These are phyloP conservation scores for Calephelis virginiensis DNA, from an alignment of 1,140 invertebrate genomes.

Conservation along the genomic window DNA sequence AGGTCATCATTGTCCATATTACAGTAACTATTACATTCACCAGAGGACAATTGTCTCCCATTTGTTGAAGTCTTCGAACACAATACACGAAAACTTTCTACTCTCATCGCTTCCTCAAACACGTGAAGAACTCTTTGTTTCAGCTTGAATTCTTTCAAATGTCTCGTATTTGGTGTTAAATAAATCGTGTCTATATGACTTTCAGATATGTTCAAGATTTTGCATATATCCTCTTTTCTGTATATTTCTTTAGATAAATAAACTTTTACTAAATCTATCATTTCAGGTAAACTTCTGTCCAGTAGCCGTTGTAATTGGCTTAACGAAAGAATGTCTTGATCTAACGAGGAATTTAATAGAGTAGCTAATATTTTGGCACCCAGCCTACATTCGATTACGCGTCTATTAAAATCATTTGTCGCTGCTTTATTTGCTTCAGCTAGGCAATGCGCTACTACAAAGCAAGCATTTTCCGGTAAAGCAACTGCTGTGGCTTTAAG, in stretches of 20 bases:
- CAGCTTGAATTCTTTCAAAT: slow-evolving; percentile 88
- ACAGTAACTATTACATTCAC: slow-evolving; percentile 74
- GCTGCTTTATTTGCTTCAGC: slow-evolving; percentile 96
- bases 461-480: slow-evolving; percentile 89
- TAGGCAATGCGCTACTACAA: slow-evolving; percentile 96
- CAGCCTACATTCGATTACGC: slow-evolving; percentile 96
- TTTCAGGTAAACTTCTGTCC: slow-evolving; percentile 82
- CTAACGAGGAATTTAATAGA: slow-evolving; percentile 58
- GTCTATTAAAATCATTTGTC: slow-evolving; percentile 92
- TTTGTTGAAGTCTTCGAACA: slow-evolving; percentile 81
- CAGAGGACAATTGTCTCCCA: slow-evolving; percentile 27
- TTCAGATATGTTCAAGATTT: slow-evolving; percentile 82
- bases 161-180: slow-evolving; percentile 84
- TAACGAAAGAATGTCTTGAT: slow-evolving; percentile 74
- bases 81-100: slow-evolving; percentile 85
- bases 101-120: slow-evolving; percentile 90
- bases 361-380: slow-evolving; percentile 90
- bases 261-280: slow-evolving; percentile 82
- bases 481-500: slow-evolving; percentile 87
- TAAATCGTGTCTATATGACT: slow-evolving; percentile 83
- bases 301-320: slow-evolving; percentile 86
- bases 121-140: slow-evolving; percentile 93
- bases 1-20: slow-evolving; percentile 43
- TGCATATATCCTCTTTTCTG: slow-evolving; percentile 85
- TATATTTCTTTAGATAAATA: slow-evolving; percentile 86